A percentile compares a stretch with the other conserved stretches of the same genome.
Conservation (phyloP, 2,888 invertebrate genomes). For the Cephus pulcher region DNA sequence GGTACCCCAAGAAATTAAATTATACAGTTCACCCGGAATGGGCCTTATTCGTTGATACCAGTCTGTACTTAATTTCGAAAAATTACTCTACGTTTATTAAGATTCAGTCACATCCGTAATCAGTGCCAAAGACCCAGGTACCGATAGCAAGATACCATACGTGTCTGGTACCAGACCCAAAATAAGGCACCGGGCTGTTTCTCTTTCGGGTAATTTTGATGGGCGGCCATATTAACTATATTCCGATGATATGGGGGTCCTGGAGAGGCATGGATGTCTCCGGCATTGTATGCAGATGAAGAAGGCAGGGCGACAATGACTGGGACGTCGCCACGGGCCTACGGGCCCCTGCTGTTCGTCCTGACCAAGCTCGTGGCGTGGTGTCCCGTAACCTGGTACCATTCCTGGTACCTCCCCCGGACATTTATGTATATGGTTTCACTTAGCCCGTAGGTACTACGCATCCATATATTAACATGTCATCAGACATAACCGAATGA, state of each 20-base stretch:
- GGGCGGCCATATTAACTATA: conserved; percentile 59
- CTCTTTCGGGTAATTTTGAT: conserved; percentile 54
- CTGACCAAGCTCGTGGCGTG: conserved; percentile 22
- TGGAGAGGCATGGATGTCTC: conserved; percentile 52
- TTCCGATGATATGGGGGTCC: conserved; percentile 48
- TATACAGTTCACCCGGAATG: not conserved
- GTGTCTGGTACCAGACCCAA: not conserved
- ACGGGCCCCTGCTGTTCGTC: conserved; percentile 32
- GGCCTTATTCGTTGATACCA: not conserved
- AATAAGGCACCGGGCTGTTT: conserved; percentile 20
- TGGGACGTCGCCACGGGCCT: conserved; percentile 47
- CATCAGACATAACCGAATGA: conserved; percentile 45
- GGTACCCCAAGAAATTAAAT: not conserved
- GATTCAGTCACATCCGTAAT: not conserved
- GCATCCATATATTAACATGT: conserved; percentile 60
- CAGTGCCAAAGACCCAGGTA: not conserved
- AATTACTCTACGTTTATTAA: not conserved
- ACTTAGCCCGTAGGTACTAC: conserved; percentile 43
- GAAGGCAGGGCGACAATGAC: conserved; percentile 66
- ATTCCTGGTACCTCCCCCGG: conserved; percentile 21
- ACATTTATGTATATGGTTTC: conserved; percentile 13
- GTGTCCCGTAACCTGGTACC: conserved; percentile 18
- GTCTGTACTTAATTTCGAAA: not conserved
- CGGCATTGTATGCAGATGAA: conserved; percentile 65
- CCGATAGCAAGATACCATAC: not conserved